phyloP scores from a whole-genome alignment of 2,797 vertebrate species.

The Siniperca obscura region DNA sequence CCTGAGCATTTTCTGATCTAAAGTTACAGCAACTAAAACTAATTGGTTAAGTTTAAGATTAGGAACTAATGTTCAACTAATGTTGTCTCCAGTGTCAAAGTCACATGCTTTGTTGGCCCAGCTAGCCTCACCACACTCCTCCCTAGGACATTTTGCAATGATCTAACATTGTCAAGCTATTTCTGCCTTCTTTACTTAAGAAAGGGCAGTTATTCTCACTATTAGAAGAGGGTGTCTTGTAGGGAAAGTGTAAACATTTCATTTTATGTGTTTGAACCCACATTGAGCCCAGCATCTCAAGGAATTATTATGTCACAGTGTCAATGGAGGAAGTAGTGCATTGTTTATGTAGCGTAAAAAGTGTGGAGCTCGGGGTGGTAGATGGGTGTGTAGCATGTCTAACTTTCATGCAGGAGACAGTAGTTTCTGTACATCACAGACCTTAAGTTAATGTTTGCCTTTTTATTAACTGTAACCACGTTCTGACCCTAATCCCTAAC shows the following conservation, averaged over 20 bases:
- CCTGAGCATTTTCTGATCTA: background rate
- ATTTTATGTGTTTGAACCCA: background rate
- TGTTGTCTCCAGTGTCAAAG: background rate
- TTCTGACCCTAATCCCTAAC: background rate
- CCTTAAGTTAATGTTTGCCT: background rate
- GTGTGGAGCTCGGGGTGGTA: background rate
- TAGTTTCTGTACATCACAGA: background rate
- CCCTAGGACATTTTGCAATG: background rate
- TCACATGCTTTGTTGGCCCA: background rate
- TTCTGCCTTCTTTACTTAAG: background rate
- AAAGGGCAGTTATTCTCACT: too few relatives aligned
- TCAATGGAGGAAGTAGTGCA: background rate
- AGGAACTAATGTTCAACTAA: background rate
- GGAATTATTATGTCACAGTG: background rate
- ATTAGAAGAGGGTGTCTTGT: background rate
- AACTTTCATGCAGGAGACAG: background rate
- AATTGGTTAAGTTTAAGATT: background rate
- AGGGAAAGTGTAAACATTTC: background rate
- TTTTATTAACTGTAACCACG: too few relatives aligned
- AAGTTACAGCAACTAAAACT: background rate
- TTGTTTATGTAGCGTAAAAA: background rate
- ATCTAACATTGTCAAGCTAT: background rate
- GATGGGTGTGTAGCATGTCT: background rate
- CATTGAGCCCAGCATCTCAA: background rate
- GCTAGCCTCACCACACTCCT: background rate